Evolutionary conservation across 2,797 vertebrate genomes (phyloP).

Genomic region (Oreochromis grahami): DNA sequence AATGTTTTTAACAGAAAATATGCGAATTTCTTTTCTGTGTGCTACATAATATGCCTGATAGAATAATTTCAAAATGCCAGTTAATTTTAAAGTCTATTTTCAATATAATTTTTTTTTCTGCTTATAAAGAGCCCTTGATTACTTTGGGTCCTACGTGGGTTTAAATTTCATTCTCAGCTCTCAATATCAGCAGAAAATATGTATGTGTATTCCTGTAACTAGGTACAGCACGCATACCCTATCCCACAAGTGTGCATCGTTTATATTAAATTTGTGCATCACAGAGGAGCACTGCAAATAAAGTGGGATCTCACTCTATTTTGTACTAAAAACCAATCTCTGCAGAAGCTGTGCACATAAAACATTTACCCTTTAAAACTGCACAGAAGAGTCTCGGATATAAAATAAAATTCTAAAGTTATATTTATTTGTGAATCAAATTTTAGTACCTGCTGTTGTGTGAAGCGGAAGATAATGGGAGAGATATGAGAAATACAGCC

Average conservation of each 20-base stretch:
- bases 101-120: rapidly evolving
- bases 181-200: not conserved
- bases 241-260: not conserved
- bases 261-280: conserved; percentile 8
- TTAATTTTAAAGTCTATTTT: not conserved
- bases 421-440: conserved; percentile 15
- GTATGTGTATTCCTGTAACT: not conserved
- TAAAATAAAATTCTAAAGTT: not conserved
- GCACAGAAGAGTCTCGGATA: not conserved
- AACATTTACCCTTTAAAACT: conserved; percentile 8
- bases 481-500: not conserved
- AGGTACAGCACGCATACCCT: not conserved
- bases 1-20: not conserved
- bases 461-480: not conserved
- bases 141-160: not conserved
- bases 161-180: not conserved
- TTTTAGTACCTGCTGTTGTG: not conserved
- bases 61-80: not conserved
- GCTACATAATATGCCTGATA: not conserved
- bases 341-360: not conserved
- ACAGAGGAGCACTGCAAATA: conserved; percentile 2
- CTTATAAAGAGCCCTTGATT: not conserved
- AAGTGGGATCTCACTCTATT: not conserved
- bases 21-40: not conserved
- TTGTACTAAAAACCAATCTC: not conserved